These are phyloP conservation scores for Oriolus oriolus DNA, from an alignment of 2,113 vertebrate genomes.

Conservation along the genomic window DNA sequence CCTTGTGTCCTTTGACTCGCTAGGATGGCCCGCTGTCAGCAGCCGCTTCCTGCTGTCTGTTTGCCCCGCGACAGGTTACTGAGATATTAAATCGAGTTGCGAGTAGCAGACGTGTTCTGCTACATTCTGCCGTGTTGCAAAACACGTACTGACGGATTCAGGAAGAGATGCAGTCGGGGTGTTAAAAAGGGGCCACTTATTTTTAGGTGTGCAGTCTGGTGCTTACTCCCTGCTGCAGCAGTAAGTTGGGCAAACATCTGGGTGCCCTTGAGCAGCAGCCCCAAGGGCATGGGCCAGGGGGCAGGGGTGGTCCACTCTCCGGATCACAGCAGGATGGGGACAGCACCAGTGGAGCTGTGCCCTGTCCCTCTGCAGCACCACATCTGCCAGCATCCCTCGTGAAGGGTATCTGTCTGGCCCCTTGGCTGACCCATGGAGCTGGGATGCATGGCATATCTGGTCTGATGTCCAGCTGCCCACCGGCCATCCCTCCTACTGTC, in stretches of 20 bases:
- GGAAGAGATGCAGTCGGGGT: background rate
- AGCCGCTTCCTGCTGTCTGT: background rate
- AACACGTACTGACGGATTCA: background rate
- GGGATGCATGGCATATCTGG: background rate
- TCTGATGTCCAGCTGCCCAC: background rate
- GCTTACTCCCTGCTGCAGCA: background rate
- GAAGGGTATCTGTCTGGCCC: background rate
- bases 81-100: background rate
- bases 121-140: background rate
- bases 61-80: background rate
- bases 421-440: background rate
- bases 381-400: background rate
- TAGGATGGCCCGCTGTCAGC: background rate
- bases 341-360: background rate
- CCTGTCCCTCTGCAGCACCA: background rate
- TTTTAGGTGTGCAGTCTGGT: background rate
- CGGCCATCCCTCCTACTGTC: background rate
- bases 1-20: background rate
- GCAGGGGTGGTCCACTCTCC: background rate
- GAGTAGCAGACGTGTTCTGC: background rate
- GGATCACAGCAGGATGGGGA: background rate
- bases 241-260: background rate
- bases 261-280: conserved; percentile 37
- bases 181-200: conserved; percentile 28
- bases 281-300: background rate